These are phyloP conservation scores for Protosalanx chinensis DNA, from an alignment of 2,797 vertebrate genomes.

Conservation along the genomic window DNA sequence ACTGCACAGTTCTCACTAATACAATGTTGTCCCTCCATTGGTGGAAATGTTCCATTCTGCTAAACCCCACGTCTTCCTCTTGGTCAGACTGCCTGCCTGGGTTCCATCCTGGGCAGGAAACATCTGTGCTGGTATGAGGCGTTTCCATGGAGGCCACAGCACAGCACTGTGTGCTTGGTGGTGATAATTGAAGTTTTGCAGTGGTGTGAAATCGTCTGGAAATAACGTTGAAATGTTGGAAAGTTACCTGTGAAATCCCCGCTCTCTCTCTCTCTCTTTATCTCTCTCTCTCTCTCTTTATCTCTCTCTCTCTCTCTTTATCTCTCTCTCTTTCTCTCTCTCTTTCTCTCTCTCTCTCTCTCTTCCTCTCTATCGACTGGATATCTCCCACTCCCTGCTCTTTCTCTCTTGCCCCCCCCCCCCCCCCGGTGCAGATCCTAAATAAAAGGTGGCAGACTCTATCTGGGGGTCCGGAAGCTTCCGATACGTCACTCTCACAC, in stretches of 20 bases:
- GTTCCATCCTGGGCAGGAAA: constrained; percentile 57
- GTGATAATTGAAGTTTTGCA: constrained; percentile 22
- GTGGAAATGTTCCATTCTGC: not conserved
- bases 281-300: not conserved
- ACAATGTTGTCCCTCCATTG: not conserved
- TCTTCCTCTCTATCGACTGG: not conserved
- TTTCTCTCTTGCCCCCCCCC: not conserved
- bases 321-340: not conserved
- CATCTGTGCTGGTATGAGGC: constrained; percentile 58
- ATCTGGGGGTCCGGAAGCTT: not conserved
- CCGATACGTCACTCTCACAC: no score
- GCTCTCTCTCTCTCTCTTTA: not conserved
- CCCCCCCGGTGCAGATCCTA: not conserved
- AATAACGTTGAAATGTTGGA: not conserved
- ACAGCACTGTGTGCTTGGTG: not conserved
- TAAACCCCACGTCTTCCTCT: constrained; percentile 51
- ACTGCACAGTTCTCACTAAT: not conserved
- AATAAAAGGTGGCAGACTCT: not conserved
- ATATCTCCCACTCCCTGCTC: not conserved
- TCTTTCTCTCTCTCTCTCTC: not conserved
- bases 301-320: not conserved
- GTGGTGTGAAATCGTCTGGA: constrained; percentile 39
- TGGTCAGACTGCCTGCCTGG: not conserved
- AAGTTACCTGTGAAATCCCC: not conserved
- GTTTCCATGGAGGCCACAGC: constrained; percentile 33